These are phyloP conservation scores for Harmothoe impar DNA, from an alignment of 2,888 invertebrate species.

Conservation along the genomic window DNA sequence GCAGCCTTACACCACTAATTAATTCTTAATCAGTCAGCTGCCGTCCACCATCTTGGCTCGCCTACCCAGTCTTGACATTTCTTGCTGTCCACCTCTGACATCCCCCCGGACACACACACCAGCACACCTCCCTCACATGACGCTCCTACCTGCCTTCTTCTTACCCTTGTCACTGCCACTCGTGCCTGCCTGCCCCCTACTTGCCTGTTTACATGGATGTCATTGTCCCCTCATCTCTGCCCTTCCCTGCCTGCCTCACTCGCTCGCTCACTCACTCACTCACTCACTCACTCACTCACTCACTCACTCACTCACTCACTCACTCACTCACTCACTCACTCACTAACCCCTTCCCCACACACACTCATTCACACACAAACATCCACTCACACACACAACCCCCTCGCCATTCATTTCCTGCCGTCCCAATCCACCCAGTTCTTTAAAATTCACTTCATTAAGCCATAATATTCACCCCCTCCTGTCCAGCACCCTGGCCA, in stretches of 20 bases:
- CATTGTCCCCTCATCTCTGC: not conserved
- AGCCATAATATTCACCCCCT: no score
- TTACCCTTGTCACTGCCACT: no score
- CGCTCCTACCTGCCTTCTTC: no score
- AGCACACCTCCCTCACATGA: not conserved
- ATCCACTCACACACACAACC: not conserved
- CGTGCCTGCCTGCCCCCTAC: no score
- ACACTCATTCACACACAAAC: not conserved
- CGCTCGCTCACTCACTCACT: no score
- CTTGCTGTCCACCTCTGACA: not conserved
- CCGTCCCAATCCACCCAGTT: no score
- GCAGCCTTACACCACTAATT: slow-evolving; percentile 27
- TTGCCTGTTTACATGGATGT: no score
- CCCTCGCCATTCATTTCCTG: no score
- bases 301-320: not conserved
- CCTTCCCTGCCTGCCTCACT: no score
- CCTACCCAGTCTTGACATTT: not conserved
- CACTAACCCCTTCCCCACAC: not conserved
- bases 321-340: not conserved
- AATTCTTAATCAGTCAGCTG: slow-evolving; percentile 14
- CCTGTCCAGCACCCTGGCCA: no score
- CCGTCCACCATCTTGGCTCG: not conserved
- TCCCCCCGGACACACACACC: not conserved
- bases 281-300: no score
- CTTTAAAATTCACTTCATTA: no score